Evolutionary conservation across 1,140 invertebrate species (phyloP).

Genomic region (Cataglyphis hispanica): DNA sequence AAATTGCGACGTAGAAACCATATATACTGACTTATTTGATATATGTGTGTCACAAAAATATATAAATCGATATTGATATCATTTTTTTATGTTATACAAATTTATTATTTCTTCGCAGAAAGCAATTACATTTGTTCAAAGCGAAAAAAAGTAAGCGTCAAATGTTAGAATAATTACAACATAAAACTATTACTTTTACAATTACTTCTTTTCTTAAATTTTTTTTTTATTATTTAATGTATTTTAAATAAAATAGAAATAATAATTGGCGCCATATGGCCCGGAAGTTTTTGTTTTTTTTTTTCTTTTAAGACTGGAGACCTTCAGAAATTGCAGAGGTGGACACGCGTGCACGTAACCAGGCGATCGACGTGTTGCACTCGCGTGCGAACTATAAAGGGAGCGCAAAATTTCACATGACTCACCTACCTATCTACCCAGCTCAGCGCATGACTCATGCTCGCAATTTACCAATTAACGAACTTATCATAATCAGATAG

Average conservation of each 20-base stretch:
- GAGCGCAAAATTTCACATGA: constrained; percentile 70
- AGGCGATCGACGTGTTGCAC: constrained; percentile 29
- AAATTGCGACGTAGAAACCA: constrained; percentile 39
- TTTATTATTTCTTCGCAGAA: too few relatives aligned
- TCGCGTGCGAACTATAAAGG: constrained; percentile 73
- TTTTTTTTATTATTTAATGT: too few relatives aligned
- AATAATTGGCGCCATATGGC: too few relatives aligned
- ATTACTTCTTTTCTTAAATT: too few relatives aligned
- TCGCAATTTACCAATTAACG: constrained; percentile 83
- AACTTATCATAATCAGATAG: constrained; percentile 82
- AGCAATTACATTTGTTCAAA: too few relatives aligned
- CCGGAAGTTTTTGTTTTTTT: too few relatives aligned
- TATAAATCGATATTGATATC: background rate
- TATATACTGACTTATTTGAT: background rate
- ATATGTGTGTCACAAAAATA: constrained; percentile 10
- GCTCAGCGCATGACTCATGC: constrained; percentile 70
- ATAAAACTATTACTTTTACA: too few relatives aligned
- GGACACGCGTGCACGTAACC: constrained; percentile 36
- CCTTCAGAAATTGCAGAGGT: background rate
- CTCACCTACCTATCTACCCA: constrained; percentile 59
- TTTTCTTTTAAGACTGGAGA: too few relatives aligned
- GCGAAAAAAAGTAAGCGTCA: too few relatives aligned
- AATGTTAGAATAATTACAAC: background rate
- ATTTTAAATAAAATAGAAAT: too few relatives aligned
- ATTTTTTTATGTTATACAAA: too few relatives aligned